Base-by-base conservation (phyloP, 2,888 invertebrate species). In the Eutolmus rufibarbis region DNA sequence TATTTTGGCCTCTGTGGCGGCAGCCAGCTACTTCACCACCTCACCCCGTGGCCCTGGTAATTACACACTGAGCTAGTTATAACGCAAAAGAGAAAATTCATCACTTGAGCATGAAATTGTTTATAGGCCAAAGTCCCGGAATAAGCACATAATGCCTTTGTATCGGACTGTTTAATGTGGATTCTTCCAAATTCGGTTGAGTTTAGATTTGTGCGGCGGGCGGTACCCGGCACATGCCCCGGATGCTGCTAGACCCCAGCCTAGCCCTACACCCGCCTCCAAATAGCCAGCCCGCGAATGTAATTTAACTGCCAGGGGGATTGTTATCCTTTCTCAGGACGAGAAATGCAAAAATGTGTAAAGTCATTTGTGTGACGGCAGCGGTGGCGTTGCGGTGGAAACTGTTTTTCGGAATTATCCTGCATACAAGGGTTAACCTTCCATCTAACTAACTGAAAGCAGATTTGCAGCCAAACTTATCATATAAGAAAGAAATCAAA, bases 71-170 rank as follows among this genome's bases (percentile, higher is more conserved):
- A 81, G 81, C 81, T 81, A 56, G 81, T 81, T 81, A 81, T 81
- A 51, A 8, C 81, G 56, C 43, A 81, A 16, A 51, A 81, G 40
- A 81, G 81, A 81, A 81, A 81, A 81, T 81, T 81, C 81, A 81
- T 81, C 81, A 81, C 81, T 81, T 81, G 81, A 81, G 81, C 81
- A 81, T 81, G 81, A 81, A 81, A 81, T 81, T 81, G 81, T 56
- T 81, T 81, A 81, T 81, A 81, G 81, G 81, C 56, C 81, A 81
- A 56, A 81, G 56, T 51, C 51, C 81, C 81, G 81, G 81, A 81
- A 81, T 81, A 81, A 81, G 81, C 81, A 56, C 51, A 81, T 81
- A 81, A 81, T 81, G 81, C 81, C n/a, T 81, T 81, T 81, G 81
- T 81, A 56, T 81, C 31, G 31, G 81, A 56, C 81, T 81, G 81